phyloP scores from a whole-genome alignment of 2,797 vertebrate genomes.

The Chanos chanos region DNA sequence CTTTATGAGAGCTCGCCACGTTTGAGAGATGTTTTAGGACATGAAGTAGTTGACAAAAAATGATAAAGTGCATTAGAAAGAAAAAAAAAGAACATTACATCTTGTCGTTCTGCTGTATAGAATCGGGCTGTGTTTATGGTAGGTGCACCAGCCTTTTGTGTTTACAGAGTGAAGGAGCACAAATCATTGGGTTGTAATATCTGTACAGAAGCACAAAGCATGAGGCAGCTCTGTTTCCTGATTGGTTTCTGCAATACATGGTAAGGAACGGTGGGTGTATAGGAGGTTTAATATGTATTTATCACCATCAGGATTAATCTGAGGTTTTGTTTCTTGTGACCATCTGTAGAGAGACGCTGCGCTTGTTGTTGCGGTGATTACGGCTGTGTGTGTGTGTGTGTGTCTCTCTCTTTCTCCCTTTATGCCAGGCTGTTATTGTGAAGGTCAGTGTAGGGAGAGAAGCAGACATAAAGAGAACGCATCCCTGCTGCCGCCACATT shows the following conservation, averaged over 20 bases:
- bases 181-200: too few relatives aligned
- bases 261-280: conserved; percentile 25
- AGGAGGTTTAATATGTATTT: conserved; percentile 45
- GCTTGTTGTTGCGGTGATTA: conserved; percentile 48
- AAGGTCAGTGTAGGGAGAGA: conserved; percentile 56
- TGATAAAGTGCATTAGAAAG: too few relatives aligned
- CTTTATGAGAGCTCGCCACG: too few relatives aligned
- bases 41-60: too few relatives aligned
- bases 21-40: too few relatives aligned
- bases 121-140: too few relatives aligned
- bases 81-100: too few relatives aligned
- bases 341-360: conserved; percentile 41
- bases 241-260: conserved; percentile 14
- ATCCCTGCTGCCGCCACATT: conserved; percentile 47
- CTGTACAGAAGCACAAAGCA: conserved; percentile 35
- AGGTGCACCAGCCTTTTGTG: too few relatives aligned
- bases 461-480: conserved; percentile 54
- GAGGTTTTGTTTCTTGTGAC: conserved; percentile 30
- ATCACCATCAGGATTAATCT: conserved; percentile 51
- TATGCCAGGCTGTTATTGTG: conserved; percentile 49
- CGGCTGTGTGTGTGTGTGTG: too few relatives aligned
- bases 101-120: too few relatives aligned
- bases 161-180: too few relatives aligned
- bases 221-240: conserved; percentile 14
- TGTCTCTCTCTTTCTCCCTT: conserved; percentile 33